Conservation (phyloP, 2,797 vertebrate species). For the Oryzias sinensis region DNA sequence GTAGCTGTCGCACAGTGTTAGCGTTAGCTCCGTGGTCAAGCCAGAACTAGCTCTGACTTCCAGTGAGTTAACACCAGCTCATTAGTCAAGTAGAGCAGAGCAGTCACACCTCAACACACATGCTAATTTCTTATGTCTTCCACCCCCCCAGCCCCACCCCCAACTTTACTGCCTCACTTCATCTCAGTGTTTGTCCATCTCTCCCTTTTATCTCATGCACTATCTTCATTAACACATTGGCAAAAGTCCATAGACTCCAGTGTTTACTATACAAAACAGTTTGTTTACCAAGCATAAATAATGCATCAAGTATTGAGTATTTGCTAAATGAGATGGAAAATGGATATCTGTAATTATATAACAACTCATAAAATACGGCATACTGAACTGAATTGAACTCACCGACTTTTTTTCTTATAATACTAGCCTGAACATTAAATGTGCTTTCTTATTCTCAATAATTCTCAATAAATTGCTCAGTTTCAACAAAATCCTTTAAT, state of each 20-base stretch:
- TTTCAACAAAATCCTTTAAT: background rate
- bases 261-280: slow-evolving; percentile 16
- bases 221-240: background rate
- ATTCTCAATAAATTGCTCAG: slow-evolving; percentile 1
- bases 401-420: slow-evolving; percentile 15
- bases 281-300: slow-evolving; percentile 36
- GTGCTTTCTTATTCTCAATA: background rate
- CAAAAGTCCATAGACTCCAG: slow-evolving; percentile 6
- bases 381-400: slow-evolving; percentile 49
- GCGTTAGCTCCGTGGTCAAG: slow-evolving; percentile 70
- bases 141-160: slow-evolving; percentile 31
- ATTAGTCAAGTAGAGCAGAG: slow-evolving; percentile 76
- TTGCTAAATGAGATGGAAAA: slow-evolving; percentile 44
- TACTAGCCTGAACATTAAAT: background rate
- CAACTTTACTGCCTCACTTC: slow-evolving; percentile 37
- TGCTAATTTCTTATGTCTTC: slow-evolving; percentile 60
- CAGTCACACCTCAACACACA: slow-evolving; percentile 75
- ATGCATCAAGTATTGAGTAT: slow-evolving; percentile 25
- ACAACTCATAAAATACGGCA: slow-evolving; percentile 20
- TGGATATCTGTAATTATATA: slow-evolving; percentile 20
- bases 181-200: slow-evolving; percentile 22
- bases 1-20: slow-evolving; percentile 71
- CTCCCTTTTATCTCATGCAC: background rate
- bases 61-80: slow-evolving; percentile 73
- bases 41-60: slow-evolving; percentile 69